A percentile compares a stretch with the other conserved stretches of the same genome.
These are phyloP conservation scores for Nymphalis c-album DNA, from an alignment of 2,888 invertebrate genomes.

Conservation along the genomic window DNA sequence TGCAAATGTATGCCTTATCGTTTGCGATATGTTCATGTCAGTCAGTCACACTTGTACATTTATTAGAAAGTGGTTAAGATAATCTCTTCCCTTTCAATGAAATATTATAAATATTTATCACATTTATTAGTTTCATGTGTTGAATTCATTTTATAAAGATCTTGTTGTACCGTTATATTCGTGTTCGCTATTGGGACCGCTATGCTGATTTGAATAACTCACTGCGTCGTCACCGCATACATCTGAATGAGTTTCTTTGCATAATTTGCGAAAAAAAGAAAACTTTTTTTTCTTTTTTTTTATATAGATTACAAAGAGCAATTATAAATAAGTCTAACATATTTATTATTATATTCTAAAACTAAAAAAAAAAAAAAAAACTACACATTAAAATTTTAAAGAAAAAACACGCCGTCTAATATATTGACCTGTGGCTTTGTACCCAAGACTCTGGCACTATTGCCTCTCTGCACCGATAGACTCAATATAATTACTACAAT, in stretches of 20 bases:
- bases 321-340: too few species aligned
- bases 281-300: too few species aligned
- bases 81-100: not conserved
- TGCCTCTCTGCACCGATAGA: too few species aligned
- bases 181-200: not conserved
- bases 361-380: too few species aligned
- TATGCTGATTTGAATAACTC: constrained; percentile 3
- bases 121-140: not conserved
- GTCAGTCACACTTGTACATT: not conserved
- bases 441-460: too few species aligned
- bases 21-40: not conserved
- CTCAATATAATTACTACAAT: too few species aligned
- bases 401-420: too few species aligned
- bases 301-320: too few species aligned
- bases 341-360: too few species aligned
- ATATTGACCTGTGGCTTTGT: too few species aligned
- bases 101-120: constrained; percentile 1
- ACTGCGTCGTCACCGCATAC: not conserved
- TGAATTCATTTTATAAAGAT: not conserved
- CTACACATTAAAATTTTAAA: too few species aligned
- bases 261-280: not conserved
- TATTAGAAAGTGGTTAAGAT: not conserved
- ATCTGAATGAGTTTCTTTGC: not conserved
- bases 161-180: not conserved
- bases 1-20: too few species aligned